Evolutionary conservation across 2,888 invertebrate genomes (phyloP).

Genomic region (Auanema sp.): DNA sequence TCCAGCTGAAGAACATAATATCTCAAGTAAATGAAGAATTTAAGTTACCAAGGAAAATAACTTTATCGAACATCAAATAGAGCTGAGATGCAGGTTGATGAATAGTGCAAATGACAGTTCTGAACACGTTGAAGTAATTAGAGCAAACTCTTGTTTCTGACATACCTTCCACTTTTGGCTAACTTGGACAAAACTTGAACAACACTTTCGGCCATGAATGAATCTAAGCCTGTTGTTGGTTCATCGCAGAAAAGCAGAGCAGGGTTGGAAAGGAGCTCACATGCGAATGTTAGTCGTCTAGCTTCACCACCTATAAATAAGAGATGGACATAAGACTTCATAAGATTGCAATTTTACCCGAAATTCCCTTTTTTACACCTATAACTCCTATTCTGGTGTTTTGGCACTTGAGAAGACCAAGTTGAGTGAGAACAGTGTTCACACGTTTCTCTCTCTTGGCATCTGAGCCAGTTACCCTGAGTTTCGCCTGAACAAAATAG

Average conservation of each 20-base stretch:
- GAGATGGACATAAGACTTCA: not conserved
- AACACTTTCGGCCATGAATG: conserved; percentile 87
- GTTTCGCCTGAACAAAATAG: too few relatives aligned
- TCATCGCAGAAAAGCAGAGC: conserved; percentile 94
- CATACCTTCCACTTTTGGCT: conserved; percentile 45
- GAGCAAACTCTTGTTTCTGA: not conserved
- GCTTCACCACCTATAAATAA: conserved; percentile 81
- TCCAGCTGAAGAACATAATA: conserved; percentile 75
- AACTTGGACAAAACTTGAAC: conserved; percentile 73
- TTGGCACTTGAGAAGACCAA: conserved; percentile 84
- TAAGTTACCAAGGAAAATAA: conserved; percentile 76
- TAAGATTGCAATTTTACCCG: conserved; percentile 27
- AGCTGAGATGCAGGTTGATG: conserved; percentile 63
- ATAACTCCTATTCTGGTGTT: conserved; percentile 86
- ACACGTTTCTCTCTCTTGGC: conserved; percentile 66
- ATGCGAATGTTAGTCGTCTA: conserved; percentile 78
- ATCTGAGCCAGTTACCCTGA: conserved; percentile 73
- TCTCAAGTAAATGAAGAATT: not conserved
- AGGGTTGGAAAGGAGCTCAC: conserved; percentile 84
- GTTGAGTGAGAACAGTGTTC: conserved; percentile 75
- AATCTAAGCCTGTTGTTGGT: conserved; percentile 86
- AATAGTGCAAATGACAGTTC: conserved; percentile 63
- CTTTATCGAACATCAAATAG: conserved; percentile 60
- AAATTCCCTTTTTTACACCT: conserved; percentile 72
- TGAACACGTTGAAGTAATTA: conserved; percentile 7